Conservation (phyloP, 2,888 invertebrate genomes). For the Drosophila vallismaia region DNA sequence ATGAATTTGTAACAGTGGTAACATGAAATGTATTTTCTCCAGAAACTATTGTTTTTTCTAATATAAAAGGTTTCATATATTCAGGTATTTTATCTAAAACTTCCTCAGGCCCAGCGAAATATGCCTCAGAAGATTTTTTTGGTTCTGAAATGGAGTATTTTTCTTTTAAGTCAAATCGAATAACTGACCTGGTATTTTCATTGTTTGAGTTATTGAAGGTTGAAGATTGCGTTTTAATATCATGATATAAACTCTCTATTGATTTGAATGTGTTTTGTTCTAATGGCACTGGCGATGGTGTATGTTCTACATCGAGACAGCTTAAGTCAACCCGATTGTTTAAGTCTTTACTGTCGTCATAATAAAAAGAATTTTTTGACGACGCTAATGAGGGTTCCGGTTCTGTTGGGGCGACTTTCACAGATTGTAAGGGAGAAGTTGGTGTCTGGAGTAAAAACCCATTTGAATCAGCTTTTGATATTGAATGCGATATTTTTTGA, state of each 20-base stretch:
- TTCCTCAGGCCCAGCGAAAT: slow-evolving; percentile 20
- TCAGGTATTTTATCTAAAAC: slow-evolving; percentile 59
- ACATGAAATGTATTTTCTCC: slow-evolving; percentile 19
- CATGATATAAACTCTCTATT: slow-evolving; percentile 5
- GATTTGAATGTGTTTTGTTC: background rate
- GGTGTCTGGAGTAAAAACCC: background rate
- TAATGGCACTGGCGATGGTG: background rate
- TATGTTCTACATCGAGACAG: background rate
- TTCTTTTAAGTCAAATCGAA: background rate
- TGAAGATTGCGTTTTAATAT: background rate
- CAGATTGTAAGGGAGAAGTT: slow-evolving; percentile 9
- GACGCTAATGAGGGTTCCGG: background rate
- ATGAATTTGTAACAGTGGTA: slow-evolving; percentile 10
- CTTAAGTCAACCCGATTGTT: too few species aligned
- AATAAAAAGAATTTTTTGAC: background rate
- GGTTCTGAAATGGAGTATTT: background rate
- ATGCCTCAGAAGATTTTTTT: slow-evolving; percentile 6
- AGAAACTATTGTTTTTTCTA: slow-evolving; percentile 43
- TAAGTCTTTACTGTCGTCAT: slow-evolving; percentile 1
- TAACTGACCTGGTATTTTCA: background rate
- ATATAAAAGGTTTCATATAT: slow-evolving; percentile 69
- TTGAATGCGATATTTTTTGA: slow-evolving; percentile 21
- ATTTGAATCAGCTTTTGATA: background rate
- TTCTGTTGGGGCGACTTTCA: slow-evolving; percentile 1
- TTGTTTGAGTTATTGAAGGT: background rate